Base-by-base conservation (phyloP, 2,888 invertebrate genomes). In the Brachylomia viminalis region DNA sequence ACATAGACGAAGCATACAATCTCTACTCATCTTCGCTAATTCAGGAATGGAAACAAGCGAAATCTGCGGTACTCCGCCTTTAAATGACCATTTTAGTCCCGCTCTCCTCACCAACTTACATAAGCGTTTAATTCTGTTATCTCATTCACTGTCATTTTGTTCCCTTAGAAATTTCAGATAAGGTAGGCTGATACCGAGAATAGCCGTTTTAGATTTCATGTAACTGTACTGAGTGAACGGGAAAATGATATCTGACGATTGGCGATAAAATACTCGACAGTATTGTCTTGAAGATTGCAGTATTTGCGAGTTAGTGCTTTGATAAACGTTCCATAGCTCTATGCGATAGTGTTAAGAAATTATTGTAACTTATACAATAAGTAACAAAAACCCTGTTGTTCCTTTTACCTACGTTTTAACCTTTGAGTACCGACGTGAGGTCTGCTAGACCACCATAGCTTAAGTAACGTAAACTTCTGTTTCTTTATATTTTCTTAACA, bases 71-170 rank as follows among this genome's bases (percentile, higher is more conserved):
- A 56, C 23, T 10, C 17, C 7, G 56, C 17, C 38, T 77, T 10
- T 27, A 72, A 82, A 72, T 59, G 45, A 17, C 49, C 66, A 66
- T 52, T 72, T 45, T 30, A 73, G 56, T 20, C 23, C 20, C 49
- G n/a, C 38, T 67, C 56, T 47, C 67, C 47, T 49, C 11, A 33
- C 33, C 62, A 65, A 67, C 45, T 79, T 64, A 74, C 62, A 61
- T 64, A 68, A 83, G 49, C 61, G 61, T 75, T 69, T 71, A 83
- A 75, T 72, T 75, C 69, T 61, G 65, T 72, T 79, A 72, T 67
- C 79, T 68, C 30, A 30, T 58, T 77, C 23, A 23, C 8, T 68
- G 70, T 45, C 33, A 69, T 69, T 82, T 72, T 38, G 61, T 62
- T 47, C 42, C 59, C 56, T 79, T 42, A 56, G 59, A 71, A 83